Base-by-base conservation (phyloP, 2,797 vertebrate genomes). In the Alca torda region DNA sequence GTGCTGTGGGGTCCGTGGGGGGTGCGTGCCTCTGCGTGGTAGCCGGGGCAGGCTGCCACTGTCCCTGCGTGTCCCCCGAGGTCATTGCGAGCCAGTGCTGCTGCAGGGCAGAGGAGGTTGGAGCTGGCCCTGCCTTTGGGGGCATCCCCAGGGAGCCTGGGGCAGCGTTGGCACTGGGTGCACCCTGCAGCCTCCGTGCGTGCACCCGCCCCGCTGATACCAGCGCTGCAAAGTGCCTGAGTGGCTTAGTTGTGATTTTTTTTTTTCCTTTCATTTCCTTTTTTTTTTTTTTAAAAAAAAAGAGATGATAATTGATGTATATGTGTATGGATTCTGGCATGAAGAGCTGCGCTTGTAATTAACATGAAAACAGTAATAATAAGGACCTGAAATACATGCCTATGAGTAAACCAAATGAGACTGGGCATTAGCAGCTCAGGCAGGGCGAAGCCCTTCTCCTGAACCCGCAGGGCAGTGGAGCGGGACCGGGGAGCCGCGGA, bases 281-380 rank as follows among this genome's bases (percentile, higher is more conserved):
- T 33, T 1, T 24, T 46, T 1, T 26, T 46, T 60, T 18, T 64
- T 45, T 24, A 19, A 48, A 48, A 46, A 28, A 51, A 51, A 51
- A 25, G 15, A 74, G 56, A 6, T 23, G 60, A 17, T 94, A 91
- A 83, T 85, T 92, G 84, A 61, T 93, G 85, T 81, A 13, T 85
- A 51, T 50, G 21, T 26, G 11, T 60, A 82, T 82, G 68, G 61
- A 84, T 93, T 83, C 76, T 91, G 86, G 77, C 86, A 61, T 37
- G 4, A 45, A 64, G 67, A 90, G 51, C 72, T 17, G 56, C 1
- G 14, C 76, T 92, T 46, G 72, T 85, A 90, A 85, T 95, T 95
- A 95, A 80, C n/a, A 10, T 46, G 75, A 90, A 90, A 93, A 80
- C 81, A 23, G 57, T 80, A 77, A 89, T 89, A 94, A 84, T 87